These are phyloP conservation scores for Agapostemon virescens DNA, from an alignment of 2,888 invertebrate genomes.

Conservation along the genomic window DNA sequence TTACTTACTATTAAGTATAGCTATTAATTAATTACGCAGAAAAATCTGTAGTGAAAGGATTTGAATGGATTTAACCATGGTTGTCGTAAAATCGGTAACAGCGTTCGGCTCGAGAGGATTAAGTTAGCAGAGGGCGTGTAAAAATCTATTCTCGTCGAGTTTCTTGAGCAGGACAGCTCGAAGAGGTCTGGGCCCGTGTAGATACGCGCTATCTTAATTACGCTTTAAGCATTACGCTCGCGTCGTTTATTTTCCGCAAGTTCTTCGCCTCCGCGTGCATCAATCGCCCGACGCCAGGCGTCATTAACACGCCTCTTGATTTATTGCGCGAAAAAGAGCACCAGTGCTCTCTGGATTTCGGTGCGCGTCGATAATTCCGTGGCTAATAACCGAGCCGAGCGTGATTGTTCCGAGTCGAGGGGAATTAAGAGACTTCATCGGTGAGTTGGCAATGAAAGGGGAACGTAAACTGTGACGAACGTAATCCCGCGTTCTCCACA, in stretches of 20 bases:
- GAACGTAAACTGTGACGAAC: slow-evolving; percentile 12
- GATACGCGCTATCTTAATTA: slow-evolving; percentile 41
- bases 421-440: slow-evolving; percentile 15
- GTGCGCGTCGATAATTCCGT: slow-evolving; percentile 49
- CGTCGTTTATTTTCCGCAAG: slow-evolving; percentile 48
- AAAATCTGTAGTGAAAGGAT: not conserved
- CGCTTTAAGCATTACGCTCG: slow-evolving; percentile 24
- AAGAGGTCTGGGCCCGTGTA: not conserved
- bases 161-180: not conserved
- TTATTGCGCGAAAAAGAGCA: slow-evolving; percentile 52
- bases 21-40: not conserved
- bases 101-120: not conserved
- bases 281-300: slow-evolving; percentile 43
- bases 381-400: slow-evolving; percentile 43
- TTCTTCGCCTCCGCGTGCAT: slow-evolving; percentile 36
- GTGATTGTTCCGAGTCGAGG: slow-evolving; percentile 15
- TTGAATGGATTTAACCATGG: not conserved
- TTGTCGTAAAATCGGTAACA: not conserved
- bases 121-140: not conserved
- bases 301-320: slow-evolving; percentile 60
- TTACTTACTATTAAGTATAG: too few species aligned
- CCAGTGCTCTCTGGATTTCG: slow-evolving; percentile 36
- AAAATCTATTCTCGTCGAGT: not conserved
- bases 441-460: slow-evolving; percentile 4
- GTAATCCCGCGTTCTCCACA: not conserved